A percentile compares a stretch with the other conserved stretches of the same genome.
phyloP scores from a whole-genome alignment of 2,797 vertebrate genomes.

The Characodon lateralis region DNA sequence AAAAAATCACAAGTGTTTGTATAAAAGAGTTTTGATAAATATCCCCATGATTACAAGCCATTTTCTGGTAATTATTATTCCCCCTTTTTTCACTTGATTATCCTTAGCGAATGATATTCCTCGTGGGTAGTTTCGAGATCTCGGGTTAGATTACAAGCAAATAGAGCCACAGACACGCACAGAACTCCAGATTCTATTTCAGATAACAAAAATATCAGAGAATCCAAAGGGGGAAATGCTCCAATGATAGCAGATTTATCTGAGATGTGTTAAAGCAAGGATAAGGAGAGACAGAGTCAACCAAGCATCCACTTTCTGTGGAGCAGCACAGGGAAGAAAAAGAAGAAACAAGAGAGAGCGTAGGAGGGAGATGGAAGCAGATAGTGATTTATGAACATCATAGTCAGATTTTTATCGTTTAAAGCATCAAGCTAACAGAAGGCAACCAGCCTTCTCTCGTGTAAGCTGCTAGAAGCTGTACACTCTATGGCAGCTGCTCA shows the following conservation, averaged over 20 bases:
- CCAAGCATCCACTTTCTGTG: constrained; percentile 60
- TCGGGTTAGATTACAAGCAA: constrained; percentile 73
- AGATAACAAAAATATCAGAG: constrained; percentile 77
- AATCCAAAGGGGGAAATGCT: constrained; percentile 70
- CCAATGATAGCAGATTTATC: constrained; percentile 74
- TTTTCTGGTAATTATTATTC: constrained; percentile 63
- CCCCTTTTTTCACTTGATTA: constrained; percentile 40
- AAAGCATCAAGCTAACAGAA: constrained; percentile 71
- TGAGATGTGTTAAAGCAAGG: constrained; percentile 64
- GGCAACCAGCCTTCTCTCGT: constrained; percentile 54
- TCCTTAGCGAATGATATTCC: constrained; percentile 69
- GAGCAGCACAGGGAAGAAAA: constrained; percentile 44
- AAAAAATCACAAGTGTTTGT: constrained; percentile 42
- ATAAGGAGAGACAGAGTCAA: constrained; percentile 65
- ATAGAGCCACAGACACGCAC: constrained; percentile 58
- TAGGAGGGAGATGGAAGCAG: constrained; percentile 66
- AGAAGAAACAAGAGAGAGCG: constrained; percentile 48
- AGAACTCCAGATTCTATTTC: constrained; percentile 77
- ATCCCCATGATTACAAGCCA: constrained; percentile 48
- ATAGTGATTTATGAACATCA: constrained; percentile 75
- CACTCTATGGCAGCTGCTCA: constrained; percentile 50
- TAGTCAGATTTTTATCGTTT: constrained; percentile 75
- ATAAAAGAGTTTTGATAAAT: constrained; percentile 55
- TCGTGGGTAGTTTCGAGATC: constrained; percentile 67
- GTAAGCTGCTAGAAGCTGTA: constrained; percentile 60